Conservation (phyloP, 1,140 invertebrate species). For the Dendrolimus kikuchii region DNA sequence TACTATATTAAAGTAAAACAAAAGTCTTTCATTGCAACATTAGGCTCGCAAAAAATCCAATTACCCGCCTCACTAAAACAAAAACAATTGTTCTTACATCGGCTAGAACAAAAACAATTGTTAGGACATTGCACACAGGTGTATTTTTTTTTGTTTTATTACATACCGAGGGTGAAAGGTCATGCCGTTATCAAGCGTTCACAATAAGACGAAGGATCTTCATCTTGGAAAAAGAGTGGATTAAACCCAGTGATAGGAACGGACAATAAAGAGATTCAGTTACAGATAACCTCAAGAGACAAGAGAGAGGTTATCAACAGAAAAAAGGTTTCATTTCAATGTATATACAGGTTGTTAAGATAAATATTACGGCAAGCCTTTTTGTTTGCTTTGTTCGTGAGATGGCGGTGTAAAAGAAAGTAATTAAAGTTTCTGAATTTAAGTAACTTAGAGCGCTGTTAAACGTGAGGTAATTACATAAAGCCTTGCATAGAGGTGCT, state of each 20-base stretch:
- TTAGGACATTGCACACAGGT: slow-evolving; percentile 47
- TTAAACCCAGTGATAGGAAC: slow-evolving; percentile 63
- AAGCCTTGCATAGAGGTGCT: too few relatives aligned
- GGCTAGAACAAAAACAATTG: slow-evolving; percentile 42
- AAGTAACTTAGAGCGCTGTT: too few relatives aligned
- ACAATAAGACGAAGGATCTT: slow-evolving; percentile 46
- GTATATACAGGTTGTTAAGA: slow-evolving; percentile 45
- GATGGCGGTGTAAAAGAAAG: background rate
- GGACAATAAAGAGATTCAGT: slow-evolving; percentile 60
- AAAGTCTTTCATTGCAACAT: background rate
- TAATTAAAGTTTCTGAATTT: too few relatives aligned
- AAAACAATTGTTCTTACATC: slow-evolving; percentile 49
- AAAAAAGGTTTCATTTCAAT: slow-evolving; percentile 31
- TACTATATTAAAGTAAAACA: too few relatives aligned
- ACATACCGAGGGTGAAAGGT: slow-evolving; percentile 22
- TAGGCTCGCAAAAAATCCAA: slow-evolving; percentile 31
- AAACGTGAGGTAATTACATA: too few relatives aligned
- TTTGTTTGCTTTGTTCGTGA: slow-evolving; percentile 3
- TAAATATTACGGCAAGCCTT: slow-evolving; percentile 24
- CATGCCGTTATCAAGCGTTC: slow-evolving; percentile 45
- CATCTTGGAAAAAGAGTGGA: slow-evolving; percentile 43
- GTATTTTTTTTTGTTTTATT: background rate
- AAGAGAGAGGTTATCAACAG: slow-evolving; percentile 28
- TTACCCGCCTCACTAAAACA: slow-evolving; percentile 34
- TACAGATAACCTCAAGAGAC: slow-evolving; percentile 44